phyloP scores from a whole-genome alignment of 2,113 vertebrate species.

The Ammodytes dubius region DNA sequence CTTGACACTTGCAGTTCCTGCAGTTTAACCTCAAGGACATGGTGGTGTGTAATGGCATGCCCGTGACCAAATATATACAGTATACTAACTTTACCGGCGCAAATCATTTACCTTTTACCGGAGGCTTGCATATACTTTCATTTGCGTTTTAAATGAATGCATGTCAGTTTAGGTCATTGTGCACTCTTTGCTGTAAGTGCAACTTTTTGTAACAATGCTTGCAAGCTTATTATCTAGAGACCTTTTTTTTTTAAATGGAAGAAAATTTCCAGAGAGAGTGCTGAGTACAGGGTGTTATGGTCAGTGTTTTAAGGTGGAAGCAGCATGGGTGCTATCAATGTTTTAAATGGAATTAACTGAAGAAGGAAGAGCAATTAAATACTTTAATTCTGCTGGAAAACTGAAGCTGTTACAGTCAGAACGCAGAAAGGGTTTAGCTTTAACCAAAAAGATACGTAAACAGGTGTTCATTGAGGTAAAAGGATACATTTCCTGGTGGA shows the following conservation, averaged over 20 bases:
- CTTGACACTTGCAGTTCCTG: constrained; percentile 47
- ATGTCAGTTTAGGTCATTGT: constrained; percentile 37
- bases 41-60: constrained; percentile 33
- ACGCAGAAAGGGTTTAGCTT: background rate
- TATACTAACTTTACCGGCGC: constrained; percentile 25
- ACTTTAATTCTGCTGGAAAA: background rate
- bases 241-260: background rate
- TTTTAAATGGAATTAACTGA: background rate
- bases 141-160: constrained; percentile 51
- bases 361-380: background rate
- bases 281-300: background rate
- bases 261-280: constrained; percentile 5
- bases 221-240: background rate
- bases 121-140: constrained; percentile 21
- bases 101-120: constrained; percentile 2
- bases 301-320: constrained; percentile 17
- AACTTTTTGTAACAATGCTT: constrained; percentile 31
- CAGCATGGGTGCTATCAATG: background rate
- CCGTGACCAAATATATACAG: constrained; percentile 19
- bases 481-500: background rate
- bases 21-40: constrained; percentile 64
- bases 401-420: background rate
- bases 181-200: constrained; percentile 15
- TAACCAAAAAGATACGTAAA: background rate
- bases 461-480: background rate